phyloP scores from a whole-genome alignment of 1,140 invertebrate genomes.

The Calliopsis andreniformis region DNA sequence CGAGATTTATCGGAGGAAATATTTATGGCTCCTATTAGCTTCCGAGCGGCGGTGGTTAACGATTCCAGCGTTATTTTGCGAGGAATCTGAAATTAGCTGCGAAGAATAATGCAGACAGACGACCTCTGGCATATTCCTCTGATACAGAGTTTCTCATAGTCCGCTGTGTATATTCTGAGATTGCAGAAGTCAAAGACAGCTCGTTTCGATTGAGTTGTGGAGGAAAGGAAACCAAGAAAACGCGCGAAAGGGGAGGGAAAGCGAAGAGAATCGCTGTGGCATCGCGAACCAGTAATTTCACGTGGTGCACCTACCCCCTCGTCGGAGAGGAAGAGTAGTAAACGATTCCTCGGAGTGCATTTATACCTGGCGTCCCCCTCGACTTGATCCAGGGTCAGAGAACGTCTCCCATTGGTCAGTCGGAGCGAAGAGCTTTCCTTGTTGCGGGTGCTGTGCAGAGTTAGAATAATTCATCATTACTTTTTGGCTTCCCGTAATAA shows the following conservation, averaged over 20 bases:
- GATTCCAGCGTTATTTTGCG: too few relatives aligned
- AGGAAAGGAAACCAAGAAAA: background rate
- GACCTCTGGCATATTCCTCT: too few relatives aligned
- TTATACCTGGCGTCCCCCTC: conserved; percentile 36
- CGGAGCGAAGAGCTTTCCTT: conserved; percentile 24
- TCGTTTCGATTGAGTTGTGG: too few relatives aligned
- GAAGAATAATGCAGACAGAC: too few relatives aligned
- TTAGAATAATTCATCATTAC: conserved; percentile 74
- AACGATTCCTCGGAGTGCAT: conserved; percentile 45
- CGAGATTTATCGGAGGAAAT: background rate
- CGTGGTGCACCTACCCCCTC: background rate
- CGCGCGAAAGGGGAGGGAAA: background rate
- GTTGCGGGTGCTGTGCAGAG: conserved; percentile 51
- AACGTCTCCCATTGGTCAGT: conserved; percentile 30
- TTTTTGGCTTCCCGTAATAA: conserved; percentile 76
- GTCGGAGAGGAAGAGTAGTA: background rate
- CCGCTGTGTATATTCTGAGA: too few relatives aligned
- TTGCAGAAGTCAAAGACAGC: too few relatives aligned
- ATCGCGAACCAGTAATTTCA: conserved; percentile 59
- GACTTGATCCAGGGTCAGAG: conserved; percentile 46
- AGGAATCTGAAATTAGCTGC: too few relatives aligned
- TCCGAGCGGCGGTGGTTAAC: too few relatives aligned
- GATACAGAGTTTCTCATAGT: too few relatives aligned
- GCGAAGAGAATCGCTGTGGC: conserved; percentile 9
- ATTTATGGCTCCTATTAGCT: background rate